These are phyloP conservation scores for Acropternis orthonyx DNA, from an alignment of 2,797 vertebrate genomes.

Conservation along the genomic window DNA sequence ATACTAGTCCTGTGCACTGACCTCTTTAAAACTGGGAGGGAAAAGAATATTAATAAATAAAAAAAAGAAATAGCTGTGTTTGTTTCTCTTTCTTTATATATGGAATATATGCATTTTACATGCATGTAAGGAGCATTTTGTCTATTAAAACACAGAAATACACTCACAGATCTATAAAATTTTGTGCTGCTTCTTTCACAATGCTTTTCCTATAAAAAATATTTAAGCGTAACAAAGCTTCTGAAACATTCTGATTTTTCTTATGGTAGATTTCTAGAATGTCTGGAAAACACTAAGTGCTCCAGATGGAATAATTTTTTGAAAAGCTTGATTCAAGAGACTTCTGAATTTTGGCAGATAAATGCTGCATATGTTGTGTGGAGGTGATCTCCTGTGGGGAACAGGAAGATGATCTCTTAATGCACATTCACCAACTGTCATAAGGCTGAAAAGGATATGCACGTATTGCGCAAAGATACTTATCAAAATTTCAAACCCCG, in stretches of 20 bases:
- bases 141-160: neutral
- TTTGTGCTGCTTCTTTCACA: neutral
- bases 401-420: slow-evolving; percentile 74
- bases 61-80: rapidly evolving
- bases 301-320: slow-evolving; percentile 69
- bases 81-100: neutral
- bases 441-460: slow-evolving; percentile 26
- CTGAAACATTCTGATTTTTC: slow-evolving; percentile 6
- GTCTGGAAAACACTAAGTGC: slow-evolving; percentile 49
- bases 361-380: slow-evolving; percentile 72
- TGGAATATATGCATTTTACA: neutral
- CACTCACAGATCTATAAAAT: neutral
- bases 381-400: slow-evolving; percentile 70
- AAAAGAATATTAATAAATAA: neutral
- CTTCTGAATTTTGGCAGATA: slow-evolving; percentile 71
- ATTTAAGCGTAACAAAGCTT: neutral
- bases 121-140: neutral
- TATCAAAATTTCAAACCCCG: slow-evolving; percentile 35
- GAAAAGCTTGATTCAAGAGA: slow-evolving; percentile 64
- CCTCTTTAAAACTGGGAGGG: neutral
- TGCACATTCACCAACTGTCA: slow-evolving; percentile 58
- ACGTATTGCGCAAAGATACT: neutral
- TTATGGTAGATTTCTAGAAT: slow-evolving; percentile 43
- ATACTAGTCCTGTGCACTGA: neutral
- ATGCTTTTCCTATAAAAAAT: neutral